Percentiles rank a stretch among this genome's conserved stretches.
Evolutionary conservation across 1,140 invertebrate genomes (phyloP).

Genomic region (Holotrichia oblita): DNA sequence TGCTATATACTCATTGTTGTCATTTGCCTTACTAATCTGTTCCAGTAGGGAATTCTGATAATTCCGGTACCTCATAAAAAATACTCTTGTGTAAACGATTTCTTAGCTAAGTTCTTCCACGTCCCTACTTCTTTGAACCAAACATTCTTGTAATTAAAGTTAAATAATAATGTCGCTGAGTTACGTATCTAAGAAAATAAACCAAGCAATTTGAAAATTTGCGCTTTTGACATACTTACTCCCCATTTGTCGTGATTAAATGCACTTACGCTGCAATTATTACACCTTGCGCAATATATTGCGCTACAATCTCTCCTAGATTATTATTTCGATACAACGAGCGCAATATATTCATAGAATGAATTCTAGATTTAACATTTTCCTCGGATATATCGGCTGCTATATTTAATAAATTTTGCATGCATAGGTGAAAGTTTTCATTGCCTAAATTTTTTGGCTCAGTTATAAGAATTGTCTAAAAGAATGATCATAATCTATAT

Average conservation of each 20-base stretch:
- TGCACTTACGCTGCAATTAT: slow-evolving; percentile 76
- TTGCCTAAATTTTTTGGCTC: slow-evolving; percentile 67
- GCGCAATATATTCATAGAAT: slow-evolving; percentile 87
- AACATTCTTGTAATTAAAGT: slow-evolving; percentile 89
- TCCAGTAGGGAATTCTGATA: slow-evolving; percentile 82
- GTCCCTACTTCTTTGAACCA: slow-evolving; percentile 82
- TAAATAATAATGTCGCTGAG: slow-evolving; percentile 84
- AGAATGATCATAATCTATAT: not conserved
- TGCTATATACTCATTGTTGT: slow-evolving; percentile 57
- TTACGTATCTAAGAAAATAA: slow-evolving; percentile 75
- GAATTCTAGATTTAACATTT: slow-evolving; percentile 67
- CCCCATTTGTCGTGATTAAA: slow-evolving; percentile 82
- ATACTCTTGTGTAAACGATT: slow-evolving; percentile 83
- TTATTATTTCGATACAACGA: slow-evolving; percentile 80
- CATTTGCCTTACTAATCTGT: slow-evolving; percentile 67
- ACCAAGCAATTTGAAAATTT: not conserved
- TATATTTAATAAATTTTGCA: slow-evolving; percentile 67
- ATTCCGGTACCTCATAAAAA: slow-evolving; percentile 83
- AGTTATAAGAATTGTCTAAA: slow-evolving; percentile 76
- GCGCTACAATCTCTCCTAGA: slow-evolving; percentile 76
- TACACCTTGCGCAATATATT: slow-evolving; percentile 78
- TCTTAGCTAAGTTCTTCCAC: slow-evolving; percentile 74
- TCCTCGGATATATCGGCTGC: slow-evolving; percentile 52
- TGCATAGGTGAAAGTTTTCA: slow-evolving; percentile 69
- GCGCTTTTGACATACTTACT: slow-evolving; percentile 64